These are phyloP conservation scores for Euleptes europaea DNA, from an alignment of 2,113 vertebrate species.

Conservation along the genomic window DNA sequence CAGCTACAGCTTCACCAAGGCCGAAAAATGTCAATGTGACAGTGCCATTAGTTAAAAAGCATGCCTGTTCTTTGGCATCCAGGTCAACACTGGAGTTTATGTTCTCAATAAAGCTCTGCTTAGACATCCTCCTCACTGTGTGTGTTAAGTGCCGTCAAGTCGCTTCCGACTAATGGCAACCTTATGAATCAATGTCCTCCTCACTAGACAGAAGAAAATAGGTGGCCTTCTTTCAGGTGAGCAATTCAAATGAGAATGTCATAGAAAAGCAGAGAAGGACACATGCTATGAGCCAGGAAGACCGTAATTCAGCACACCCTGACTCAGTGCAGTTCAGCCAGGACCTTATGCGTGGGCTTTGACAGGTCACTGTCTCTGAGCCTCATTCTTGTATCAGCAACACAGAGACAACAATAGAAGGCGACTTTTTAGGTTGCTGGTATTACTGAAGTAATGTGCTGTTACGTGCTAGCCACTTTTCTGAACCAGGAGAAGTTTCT, in stretches of 20 bases:
- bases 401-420: background rate
- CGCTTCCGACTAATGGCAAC: too few relatives aligned
- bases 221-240: background rate
- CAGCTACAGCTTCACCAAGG: too few relatives aligned
- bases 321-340: background rate
- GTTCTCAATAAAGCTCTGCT: background rate
- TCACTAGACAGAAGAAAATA: background rate
- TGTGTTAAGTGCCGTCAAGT: too few relatives aligned
- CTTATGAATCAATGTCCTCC: too few relatives aligned
- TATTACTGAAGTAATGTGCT: too few relatives aligned
- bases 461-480: too few relatives aligned
- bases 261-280: background rate
- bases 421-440: too few relatives aligned
- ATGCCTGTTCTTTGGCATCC: too few relatives aligned
- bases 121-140: background rate
- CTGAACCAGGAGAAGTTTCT: too few relatives aligned
- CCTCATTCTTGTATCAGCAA: background rate
- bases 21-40: too few relatives aligned
- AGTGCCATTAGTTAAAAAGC: too few relatives aligned
- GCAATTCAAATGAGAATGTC: background rate
- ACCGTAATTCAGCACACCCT: background rate
- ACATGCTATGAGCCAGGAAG: background rate
- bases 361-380: background rate
- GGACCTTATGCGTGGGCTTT: background rate
- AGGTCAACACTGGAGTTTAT: too few relatives aligned